Conservation (phyloP, 2,888 invertebrate genomes). For the Cyclophora albipunctata region DNA sequence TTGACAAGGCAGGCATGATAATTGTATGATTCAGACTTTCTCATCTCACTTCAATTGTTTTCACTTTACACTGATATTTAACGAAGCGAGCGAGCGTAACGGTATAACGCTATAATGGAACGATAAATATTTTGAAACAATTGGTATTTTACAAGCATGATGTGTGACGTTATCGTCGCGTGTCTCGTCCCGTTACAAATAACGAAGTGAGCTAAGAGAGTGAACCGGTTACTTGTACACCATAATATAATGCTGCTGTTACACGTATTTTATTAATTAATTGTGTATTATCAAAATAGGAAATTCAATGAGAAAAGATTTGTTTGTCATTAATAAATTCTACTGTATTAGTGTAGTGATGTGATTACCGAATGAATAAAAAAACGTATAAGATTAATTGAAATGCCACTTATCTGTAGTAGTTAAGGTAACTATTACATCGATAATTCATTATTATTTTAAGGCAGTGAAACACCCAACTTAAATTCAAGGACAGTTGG, state of each 20-base stretch:
- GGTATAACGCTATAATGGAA: neutral
- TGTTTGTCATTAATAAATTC: constrained; percentile 11
- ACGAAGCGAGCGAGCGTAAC: constrained; percentile 14
- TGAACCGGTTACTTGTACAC: constrained; percentile 8
- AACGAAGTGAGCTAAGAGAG: constrained; percentile 46
- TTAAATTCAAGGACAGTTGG: constrained; percentile 72
- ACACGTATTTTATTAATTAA: constrained; percentile 2
- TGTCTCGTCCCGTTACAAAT: constrained; percentile 13
- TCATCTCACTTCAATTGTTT: constrained; percentile 44
- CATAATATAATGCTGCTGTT: constrained; percentile 17
- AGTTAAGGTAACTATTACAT: constrained; percentile 67
- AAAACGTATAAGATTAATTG: constrained; percentile 46
- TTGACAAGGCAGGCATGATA: constrained; percentile 62
- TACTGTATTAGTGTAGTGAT: constrained; percentile 24
- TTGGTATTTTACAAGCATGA: neutral
- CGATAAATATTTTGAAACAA: constrained; percentile 4
- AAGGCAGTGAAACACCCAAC: constrained; percentile 76
- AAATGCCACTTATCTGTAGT: constrained; percentile 65
- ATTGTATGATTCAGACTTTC: constrained; percentile 45
- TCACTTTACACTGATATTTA: constrained; percentile 16
- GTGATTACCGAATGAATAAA: constrained; percentile 38
- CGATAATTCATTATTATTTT: constrained; percentile 61
- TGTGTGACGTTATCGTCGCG: constrained; percentile 12
- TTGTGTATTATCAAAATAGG: constrained; percentile 17
- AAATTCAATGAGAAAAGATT: constrained; percentile 13